A percentile compares a stretch with the other conserved stretches of the same genome.
These are phyloP conservation scores for Trachemys scripta DNA, from an alignment of 2,113 vertebrate species.

Conservation along the genomic window DNA sequence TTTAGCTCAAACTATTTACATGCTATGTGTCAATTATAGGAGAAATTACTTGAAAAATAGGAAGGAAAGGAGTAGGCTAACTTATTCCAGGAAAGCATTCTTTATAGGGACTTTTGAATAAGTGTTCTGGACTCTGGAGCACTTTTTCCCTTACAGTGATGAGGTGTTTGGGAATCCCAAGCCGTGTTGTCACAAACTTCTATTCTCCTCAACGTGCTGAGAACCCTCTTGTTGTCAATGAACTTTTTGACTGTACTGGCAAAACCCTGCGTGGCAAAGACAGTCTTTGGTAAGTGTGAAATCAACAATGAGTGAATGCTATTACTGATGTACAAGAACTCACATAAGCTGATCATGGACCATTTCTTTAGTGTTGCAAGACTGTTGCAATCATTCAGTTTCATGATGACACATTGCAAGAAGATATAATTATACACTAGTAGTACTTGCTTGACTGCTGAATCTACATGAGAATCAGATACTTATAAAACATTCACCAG, in stretches of 20 bases:
- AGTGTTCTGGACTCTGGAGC: neutral
- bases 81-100: neutral
- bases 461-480: neutral
- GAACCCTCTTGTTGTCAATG: constrained; percentile 51
- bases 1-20: neutral
- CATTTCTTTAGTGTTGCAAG: neutral
- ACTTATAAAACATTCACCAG: neutral
- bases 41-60: neutral
- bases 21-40: neutral
- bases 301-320: rapidly evolving
- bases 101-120: neutral
- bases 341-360: neutral
- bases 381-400: neutral
- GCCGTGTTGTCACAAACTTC: constrained; percentile 62
- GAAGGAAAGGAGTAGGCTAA: neutral
- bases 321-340: neutral
- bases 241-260: constrained; percentile 64
- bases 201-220: constrained; percentile 57
- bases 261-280: constrained; percentile 69
- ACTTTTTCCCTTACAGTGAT: constrained; percentile 33
- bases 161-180: constrained; percentile 68
- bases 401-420: neutral
- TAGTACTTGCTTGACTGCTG: neutral
- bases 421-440: neutral
- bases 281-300: constrained; percentile 50